Evolutionary conservation across 37 sponge, comb jelly and placozoan species (phyloP), one percentile per base, ranked within the genome.

Genomic region (Lycopodina hypogea): DNA sequence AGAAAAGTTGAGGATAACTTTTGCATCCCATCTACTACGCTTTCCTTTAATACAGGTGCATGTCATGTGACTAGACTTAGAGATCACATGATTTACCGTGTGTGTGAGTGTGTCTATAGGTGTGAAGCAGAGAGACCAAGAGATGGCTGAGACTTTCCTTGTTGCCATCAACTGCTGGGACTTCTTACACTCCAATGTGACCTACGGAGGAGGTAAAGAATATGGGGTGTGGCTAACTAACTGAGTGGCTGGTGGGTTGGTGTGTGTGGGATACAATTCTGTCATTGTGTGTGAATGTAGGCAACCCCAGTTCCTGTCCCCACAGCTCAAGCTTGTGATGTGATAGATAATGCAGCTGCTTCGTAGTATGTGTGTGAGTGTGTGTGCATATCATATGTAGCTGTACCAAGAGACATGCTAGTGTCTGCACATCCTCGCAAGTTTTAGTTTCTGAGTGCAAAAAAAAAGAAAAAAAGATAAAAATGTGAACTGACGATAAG

Each of bases 81-180:
- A 59, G n/a, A 12, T 59, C 60, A 59, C 18, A 12, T 59, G 60
- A 6, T 17, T 59, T 59, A 12, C 12, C 60, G n/a, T 59, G 26
- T 33, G 26, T 33, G 17, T 33, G 7, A 2, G 3, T 65, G 7
- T 11, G 3, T 4, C 30, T 32, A 11, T 65, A 65, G 66, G 66
- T 2, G 2, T 30, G 34, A 65, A 65, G 48, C 74, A 52, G 28
- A 30, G 6, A 22, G 82, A 87, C 61, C 76, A 80, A 71, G 26
- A 59, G 11, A 78, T 91, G 64, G 56, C 55, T 23, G 92, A 93
- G 71, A 65, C 77, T 34, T 93, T 93, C 45, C 55, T 82, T 39
- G 88, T 81, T 34, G 90, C 94, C 38, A 70, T 83, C 18, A 73
- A 93, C 48, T 93, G 94, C 60, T 90, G 88, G 90, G 75, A 87